These are phyloP conservation scores for Miltochrista miniata DNA, from an alignment of 2,888 invertebrate species.

Conservation along the genomic window DNA sequence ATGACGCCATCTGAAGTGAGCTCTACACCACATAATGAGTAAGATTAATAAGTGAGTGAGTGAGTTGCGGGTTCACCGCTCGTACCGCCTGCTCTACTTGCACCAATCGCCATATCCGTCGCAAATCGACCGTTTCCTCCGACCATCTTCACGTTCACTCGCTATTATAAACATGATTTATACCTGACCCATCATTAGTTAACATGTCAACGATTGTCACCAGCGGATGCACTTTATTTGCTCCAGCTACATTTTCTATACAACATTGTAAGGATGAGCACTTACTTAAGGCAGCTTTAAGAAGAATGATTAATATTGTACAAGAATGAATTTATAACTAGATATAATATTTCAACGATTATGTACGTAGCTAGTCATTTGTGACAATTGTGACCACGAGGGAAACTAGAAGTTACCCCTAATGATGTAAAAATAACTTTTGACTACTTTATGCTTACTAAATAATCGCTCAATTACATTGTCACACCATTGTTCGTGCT, in stretches of 20 bases:
- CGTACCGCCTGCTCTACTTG: constrained; percentile 62
- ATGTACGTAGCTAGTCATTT: too few species aligned
- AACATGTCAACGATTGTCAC: constrained; percentile 70
- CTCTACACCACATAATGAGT: constrained; percentile 46
- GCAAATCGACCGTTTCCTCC: constrained; percentile 80
- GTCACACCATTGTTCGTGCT: constrained; percentile 50
- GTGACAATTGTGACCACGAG: too few species aligned
- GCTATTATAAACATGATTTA: constrained; percentile 79
- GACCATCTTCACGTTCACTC: constrained; percentile 61
- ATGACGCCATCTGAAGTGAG: constrained; percentile 46
- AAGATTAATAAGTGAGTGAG: constrained; percentile 56
- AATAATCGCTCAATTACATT: constrained; percentile 1
- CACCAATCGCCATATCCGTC: constrained; percentile 78
- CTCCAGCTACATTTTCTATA: constrained; percentile 41
- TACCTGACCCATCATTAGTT: constrained; percentile 79
- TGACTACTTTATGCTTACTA: background rate
- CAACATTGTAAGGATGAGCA: constrained; percentile 35
- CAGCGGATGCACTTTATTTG: constrained; percentile 74
- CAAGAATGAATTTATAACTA: too few species aligned
- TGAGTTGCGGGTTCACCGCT: constrained; percentile 51
- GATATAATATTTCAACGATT: too few species aligned
- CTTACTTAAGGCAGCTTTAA: constrained; percentile 25
- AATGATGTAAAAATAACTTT: background rate
- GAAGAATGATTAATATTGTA: constrained; percentile 11
- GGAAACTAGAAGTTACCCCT: too few species aligned